A percentile compares a stretch with the other conserved stretches of the same genome.
These are phyloP conservation scores for Bradypodion ventrale DNA, from an alignment of 2,797 vertebrate species.

Conservation along the genomic window DNA sequence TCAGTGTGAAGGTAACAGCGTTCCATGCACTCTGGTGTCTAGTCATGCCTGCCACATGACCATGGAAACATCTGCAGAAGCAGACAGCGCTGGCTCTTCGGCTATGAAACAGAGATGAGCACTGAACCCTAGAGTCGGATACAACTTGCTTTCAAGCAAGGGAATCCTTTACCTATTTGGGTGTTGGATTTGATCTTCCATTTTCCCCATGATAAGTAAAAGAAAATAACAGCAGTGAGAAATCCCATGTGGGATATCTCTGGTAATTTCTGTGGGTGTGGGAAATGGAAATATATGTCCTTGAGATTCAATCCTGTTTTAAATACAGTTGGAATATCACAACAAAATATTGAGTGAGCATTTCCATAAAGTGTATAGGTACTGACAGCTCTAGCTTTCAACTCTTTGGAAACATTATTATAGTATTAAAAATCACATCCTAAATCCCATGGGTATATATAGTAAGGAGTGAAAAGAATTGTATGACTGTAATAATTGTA, in stretches of 20 bases:
- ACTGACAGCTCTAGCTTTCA: not conserved
- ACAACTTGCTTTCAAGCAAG: too few relatives aligned
- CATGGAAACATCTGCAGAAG: too few relatives aligned
- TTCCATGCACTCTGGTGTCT: too few relatives aligned
- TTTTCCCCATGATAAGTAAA: not conserved
- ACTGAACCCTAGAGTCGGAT: too few relatives aligned
- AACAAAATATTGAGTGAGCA: not conserved
- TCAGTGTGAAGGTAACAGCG: too few relatives aligned
- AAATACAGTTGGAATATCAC: not conserved
- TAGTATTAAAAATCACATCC: not conserved
- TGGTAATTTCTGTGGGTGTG: not conserved
- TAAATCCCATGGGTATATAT: slow-evolving; percentile 1
- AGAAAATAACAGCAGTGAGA: not conserved
- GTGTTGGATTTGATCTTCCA: not conserved
- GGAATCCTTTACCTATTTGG: too few relatives aligned
- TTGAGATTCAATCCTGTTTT: not conserved
- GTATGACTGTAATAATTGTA: slow-evolving; percentile 9
- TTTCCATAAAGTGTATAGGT: not conserved
- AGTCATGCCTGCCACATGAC: too few relatives aligned
- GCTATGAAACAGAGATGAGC: too few relatives aligned
- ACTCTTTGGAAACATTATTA: not conserved
- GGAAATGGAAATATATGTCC: not conserved
- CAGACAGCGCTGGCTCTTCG: too few relatives aligned
- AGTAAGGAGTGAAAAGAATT: slow-evolving; percentile 16
- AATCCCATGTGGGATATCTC: not conserved